These are phyloP conservation scores for Cetoscarus ocellatus DNA, from an alignment of 2,797 vertebrate species.

Conservation along the genomic window DNA sequence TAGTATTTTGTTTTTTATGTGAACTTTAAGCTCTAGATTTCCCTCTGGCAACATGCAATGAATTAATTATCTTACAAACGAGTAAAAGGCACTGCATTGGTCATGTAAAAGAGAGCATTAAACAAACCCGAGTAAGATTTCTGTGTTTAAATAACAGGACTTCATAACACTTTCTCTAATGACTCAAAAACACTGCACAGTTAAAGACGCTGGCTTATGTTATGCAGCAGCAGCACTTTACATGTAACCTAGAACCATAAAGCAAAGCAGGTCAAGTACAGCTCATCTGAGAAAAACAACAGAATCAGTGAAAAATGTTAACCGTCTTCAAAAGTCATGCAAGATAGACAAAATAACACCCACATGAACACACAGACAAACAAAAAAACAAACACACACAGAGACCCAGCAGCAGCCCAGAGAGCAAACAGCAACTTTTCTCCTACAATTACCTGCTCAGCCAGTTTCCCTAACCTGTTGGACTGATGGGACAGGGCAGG, in stretches of 20 bases:
- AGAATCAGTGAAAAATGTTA: constrained; percentile 38
- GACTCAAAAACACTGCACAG: constrained; percentile 3
- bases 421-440: constrained; percentile 61
- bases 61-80: too few relatives aligned
- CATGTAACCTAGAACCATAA: not conserved
- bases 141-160: too few relatives aligned
- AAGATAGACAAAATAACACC: constrained; percentile 31
- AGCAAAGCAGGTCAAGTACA: constrained; percentile 33
- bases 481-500: constrained; percentile 92
- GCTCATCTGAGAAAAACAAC: constrained; percentile 27
- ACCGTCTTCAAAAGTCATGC: constrained; percentile 67
- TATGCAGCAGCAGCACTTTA: constrained; percentile 12
- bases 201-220: constrained; percentile 38
- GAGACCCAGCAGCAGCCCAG: constrained; percentile 60
- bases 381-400: constrained; percentile 32
- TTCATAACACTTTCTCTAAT: not conserved
- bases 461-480: constrained; percentile 98
- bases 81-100: too few relatives aligned
- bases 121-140: too few relatives aligned
- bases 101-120: too few relatives aligned
- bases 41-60: too few relatives aligned
- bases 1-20: too few relatives aligned
- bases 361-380: constrained; percentile 17
- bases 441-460: constrained; percentile 94
- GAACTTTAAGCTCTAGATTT: too few relatives aligned